phyloP scores from a whole-genome alignment of 2,113 vertebrate species.

The Chrysemys picta region DNA sequence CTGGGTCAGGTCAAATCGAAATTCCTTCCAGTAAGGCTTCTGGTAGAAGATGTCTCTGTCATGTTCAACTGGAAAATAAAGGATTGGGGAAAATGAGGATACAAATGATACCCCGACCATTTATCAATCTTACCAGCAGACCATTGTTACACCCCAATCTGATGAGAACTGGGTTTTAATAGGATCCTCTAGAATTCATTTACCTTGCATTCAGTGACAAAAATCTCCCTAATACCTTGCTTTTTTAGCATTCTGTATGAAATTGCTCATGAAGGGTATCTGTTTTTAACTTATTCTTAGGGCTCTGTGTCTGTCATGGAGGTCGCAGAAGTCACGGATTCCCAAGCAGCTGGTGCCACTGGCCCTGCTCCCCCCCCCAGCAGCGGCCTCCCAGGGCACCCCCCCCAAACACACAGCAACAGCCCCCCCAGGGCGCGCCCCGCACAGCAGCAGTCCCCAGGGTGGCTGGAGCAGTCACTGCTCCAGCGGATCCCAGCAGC shows the following conservation, averaged over 20 bases:
- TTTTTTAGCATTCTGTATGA: background rate
- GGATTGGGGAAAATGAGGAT: background rate
- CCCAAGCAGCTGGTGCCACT: no score
- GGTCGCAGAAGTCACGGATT: no score
- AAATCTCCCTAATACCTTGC: background rate
- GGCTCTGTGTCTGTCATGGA: no score
- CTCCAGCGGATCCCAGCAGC: no score
- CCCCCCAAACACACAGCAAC: no score
- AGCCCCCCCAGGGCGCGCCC: no score
- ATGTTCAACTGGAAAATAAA: slow-evolving; percentile 86
- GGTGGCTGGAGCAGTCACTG: no score
- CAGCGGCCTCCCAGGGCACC: no score
- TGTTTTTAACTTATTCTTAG: background rate
- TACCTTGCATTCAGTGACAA: background rate
- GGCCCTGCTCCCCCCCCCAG: no score
- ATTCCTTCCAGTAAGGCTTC: slow-evolving; percentile 96
- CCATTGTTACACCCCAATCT: background rate
- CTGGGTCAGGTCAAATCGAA: slow-evolving; percentile 92
- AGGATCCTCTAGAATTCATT: background rate
- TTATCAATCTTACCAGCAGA: no score
- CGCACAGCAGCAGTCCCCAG: accelerated
- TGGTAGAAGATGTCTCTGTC: slow-evolving; percentile 86
- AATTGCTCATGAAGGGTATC: background rate
- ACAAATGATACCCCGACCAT: background rate
- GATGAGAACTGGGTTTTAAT: background rate